These are phyloP conservation scores for Pristis pectinata DNA, from an alignment of 2,797 vertebrate species.

Conservation along the genomic window DNA sequence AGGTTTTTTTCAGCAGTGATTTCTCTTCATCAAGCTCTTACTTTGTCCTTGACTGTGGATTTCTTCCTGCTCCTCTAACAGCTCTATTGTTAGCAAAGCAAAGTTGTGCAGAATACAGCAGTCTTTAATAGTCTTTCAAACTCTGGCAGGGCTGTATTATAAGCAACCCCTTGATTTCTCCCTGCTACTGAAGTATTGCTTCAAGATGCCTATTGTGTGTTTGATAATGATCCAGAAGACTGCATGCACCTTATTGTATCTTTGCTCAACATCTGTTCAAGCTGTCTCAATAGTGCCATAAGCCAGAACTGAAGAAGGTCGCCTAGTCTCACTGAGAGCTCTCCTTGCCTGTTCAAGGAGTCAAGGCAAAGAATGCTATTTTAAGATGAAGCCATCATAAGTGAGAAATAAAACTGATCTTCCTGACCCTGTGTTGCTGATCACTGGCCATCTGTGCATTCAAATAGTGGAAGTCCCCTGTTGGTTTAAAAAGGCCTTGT, in stretches of 20 bases:
- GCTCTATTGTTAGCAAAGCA: neutral
- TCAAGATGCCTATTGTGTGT: neutral
- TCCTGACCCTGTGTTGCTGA: neutral
- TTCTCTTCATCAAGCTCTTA: neutral
- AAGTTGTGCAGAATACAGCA: neutral
- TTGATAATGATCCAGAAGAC: constrained; percentile 20
- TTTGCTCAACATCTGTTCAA: constrained; percentile 16
- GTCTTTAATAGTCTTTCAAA: neutral
- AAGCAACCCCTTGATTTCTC: constrained; percentile 22
- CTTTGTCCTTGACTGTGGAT: neutral
- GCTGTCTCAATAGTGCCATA: neutral
- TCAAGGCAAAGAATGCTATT: neutral
- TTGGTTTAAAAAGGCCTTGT: neutral
- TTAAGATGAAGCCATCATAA: neutral
- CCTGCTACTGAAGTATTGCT: neutral
- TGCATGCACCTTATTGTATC: constrained; percentile 13
- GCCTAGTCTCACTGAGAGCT: neutral
- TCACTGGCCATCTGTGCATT: neutral
- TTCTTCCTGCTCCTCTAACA: neutral
- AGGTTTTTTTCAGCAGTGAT: neutral
- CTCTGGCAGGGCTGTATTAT: neutral
- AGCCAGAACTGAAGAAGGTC: constrained; percentile 27
- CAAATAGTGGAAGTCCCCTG: neutral
- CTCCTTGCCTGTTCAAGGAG: constrained; percentile 2
- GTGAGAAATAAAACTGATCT: neutral